These are phyloP conservation scores for Pangasius macronema DNA, from an alignment of 2,797 vertebrate genomes.

Conservation along the genomic window DNA sequence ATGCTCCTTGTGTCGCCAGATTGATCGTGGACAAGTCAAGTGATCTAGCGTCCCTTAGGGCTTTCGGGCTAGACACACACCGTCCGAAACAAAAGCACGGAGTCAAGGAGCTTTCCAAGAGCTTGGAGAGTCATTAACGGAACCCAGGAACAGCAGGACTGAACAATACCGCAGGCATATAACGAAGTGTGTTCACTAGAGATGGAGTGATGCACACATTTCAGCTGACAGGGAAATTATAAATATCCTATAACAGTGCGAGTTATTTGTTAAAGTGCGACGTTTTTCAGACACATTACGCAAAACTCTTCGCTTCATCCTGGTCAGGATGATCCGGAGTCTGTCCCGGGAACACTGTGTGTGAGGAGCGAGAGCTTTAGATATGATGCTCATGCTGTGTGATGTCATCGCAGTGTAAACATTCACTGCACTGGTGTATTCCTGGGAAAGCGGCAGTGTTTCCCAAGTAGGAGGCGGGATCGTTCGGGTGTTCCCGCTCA, in stretches of 20 bases:
- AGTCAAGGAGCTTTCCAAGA: constrained; percentile 29
- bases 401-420: background rate
- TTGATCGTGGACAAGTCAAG: constrained; percentile 42
- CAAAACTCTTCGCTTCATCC: no score
- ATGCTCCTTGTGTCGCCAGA: constrained; percentile 47
- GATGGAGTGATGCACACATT: background rate
- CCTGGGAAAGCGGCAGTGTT: background rate
- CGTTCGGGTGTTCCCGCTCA: background rate
- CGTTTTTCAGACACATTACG: no score
- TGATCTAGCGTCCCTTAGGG: constrained; percentile 28
- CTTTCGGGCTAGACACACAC: constrained; percentile 24
- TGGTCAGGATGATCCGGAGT: no score
- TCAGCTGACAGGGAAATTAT: background rate
- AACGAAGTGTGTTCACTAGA: background rate
- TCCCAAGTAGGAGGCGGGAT: background rate
- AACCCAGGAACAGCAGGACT: background rate
- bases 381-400: background rate
- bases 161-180: constrained; percentile 7
- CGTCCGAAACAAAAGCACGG: constrained; percentile 21
- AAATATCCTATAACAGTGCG: background rate
- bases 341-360: no score
- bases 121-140: constrained; percentile 12
- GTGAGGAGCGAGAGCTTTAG: no score
- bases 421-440: background rate
- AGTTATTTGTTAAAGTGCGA: background rate